Conservation (phyloP, 2,113 vertebrate species). For the Callaeas wilsoni region DNA sequence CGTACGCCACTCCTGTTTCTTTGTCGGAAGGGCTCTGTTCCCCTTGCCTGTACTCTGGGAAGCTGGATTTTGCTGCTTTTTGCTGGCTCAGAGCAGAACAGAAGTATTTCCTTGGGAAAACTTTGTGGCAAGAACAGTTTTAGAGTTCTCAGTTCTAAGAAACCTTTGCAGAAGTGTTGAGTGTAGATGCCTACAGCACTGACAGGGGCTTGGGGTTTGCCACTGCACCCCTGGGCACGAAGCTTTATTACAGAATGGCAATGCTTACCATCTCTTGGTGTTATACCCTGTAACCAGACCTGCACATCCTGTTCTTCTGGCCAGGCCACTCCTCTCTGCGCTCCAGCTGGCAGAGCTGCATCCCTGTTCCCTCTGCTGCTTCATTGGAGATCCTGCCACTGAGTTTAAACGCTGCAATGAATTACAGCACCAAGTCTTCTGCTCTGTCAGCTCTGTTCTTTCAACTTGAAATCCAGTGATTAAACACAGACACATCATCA, state of each 20-base stretch:
- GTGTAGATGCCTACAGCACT: neutral
- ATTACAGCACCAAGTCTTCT: neutral
- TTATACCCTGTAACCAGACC: neutral
- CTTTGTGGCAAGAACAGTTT: neutral
- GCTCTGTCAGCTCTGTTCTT: neutral
- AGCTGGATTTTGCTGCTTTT: neutral
- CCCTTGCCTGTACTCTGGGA: neutral
- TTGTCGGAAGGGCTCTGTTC: neutral
- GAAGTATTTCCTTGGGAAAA: neutral
- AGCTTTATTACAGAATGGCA: neutral
- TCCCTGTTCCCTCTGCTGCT: neutral
- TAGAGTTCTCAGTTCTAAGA: neutral
- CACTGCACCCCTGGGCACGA: neutral
- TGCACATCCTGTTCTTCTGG: neutral
- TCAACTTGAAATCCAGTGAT: neutral
- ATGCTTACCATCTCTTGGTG: neutral
- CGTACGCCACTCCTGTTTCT: accelerated
- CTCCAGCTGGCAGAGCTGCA: neutral
- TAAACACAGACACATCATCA: neutral
- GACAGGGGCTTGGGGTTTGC: neutral
- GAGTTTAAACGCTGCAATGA: neutral
- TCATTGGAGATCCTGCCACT: neutral
- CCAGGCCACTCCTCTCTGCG: neutral
- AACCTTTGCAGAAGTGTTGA: neutral
- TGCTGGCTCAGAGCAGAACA: neutral